A percentile compares a stretch with the other conserved stretches of the same genome.
These are phyloP conservation scores for Osmerus eperlanus DNA, from an alignment of 2,113 vertebrate genomes.

Conservation along the genomic window DNA sequence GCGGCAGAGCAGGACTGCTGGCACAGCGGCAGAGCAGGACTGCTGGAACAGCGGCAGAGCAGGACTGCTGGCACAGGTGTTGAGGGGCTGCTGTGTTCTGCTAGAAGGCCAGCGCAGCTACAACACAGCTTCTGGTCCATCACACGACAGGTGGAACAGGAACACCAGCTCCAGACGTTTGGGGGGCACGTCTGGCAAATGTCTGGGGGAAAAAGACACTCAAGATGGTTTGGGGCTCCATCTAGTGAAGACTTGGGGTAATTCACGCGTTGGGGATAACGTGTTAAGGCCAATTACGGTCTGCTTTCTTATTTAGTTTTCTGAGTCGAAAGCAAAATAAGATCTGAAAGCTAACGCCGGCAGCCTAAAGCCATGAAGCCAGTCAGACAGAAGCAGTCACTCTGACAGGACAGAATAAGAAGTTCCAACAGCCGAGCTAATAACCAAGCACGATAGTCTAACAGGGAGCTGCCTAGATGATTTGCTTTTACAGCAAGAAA, in stretches of 20 bases:
- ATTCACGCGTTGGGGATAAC: background rate
- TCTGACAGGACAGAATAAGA: background rate
- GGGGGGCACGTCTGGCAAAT: too few species aligned
- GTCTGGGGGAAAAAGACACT: too few species aligned
- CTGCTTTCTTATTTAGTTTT: background rate
- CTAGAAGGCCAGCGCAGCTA: too few species aligned
- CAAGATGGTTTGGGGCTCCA: conserved; percentile 3
- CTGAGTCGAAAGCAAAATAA: background rate
- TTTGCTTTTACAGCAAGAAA: background rate
- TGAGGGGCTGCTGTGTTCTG: too few species aligned
- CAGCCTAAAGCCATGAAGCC: background rate
- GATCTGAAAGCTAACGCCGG: background rate
- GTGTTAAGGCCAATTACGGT: background rate
- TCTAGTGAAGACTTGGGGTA: conserved; percentile 15
- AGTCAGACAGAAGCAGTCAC: background rate
- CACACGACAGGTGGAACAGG: too few species aligned
- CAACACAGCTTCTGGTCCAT: too few species aligned
- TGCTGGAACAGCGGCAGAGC: too few species aligned
- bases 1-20: too few species aligned
- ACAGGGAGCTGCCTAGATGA: background rate
- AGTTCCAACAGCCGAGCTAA: too few species aligned
- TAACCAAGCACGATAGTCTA: background rate
- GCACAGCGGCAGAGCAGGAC: too few species aligned
- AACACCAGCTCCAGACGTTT: too few species aligned
- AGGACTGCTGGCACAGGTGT: too few species aligned